phyloP scores from a whole-genome alignment of 2,113 vertebrate genomes.

The Rattus norvegicus region DNA sequence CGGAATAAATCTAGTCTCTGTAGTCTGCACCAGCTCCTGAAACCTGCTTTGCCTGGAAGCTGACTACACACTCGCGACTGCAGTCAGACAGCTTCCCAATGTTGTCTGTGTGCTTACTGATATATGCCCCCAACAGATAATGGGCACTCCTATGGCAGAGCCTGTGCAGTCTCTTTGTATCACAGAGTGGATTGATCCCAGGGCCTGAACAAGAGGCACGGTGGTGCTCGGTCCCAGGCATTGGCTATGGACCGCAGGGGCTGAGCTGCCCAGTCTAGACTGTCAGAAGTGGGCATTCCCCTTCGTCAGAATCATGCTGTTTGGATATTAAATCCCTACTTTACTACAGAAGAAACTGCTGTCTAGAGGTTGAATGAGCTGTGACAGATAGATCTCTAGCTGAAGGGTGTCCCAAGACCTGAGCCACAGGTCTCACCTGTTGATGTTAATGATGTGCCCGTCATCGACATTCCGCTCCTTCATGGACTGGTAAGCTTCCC shows the following conservation, averaged over 20 bases:
- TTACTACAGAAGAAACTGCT: not conserved
- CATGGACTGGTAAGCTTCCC: slow-evolving; percentile 97
- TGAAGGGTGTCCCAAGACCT: not conserved
- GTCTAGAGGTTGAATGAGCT: not conserved
- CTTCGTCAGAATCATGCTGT: not conserved
- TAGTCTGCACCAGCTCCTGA: not conserved
- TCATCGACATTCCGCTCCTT: slow-evolving; percentile 95
- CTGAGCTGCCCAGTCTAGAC: not conserved
- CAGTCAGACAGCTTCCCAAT: not conserved
- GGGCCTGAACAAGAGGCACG: not conserved
- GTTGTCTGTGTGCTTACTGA: not conserved
- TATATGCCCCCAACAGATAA: not conserved
- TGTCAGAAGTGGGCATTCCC: not conserved
- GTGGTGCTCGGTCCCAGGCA: not conserved
- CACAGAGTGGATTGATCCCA: not conserved
- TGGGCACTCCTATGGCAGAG: not conserved
- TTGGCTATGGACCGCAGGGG: not conserved
- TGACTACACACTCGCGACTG: not conserved
- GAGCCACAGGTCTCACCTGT: slow-evolving; percentile 87
- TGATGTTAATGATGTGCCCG: slow-evolving; percentile 98
- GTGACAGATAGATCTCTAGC: not conserved
- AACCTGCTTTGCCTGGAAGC: not conserved
- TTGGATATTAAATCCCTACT: not conserved
- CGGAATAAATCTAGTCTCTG: not conserved
- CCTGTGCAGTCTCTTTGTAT: not conserved